A percentile compares a stretch with the other conserved stretches of the same genome.
Conservation (phyloP, 1,140 invertebrate species). For the Danaus plexippus region DNA sequence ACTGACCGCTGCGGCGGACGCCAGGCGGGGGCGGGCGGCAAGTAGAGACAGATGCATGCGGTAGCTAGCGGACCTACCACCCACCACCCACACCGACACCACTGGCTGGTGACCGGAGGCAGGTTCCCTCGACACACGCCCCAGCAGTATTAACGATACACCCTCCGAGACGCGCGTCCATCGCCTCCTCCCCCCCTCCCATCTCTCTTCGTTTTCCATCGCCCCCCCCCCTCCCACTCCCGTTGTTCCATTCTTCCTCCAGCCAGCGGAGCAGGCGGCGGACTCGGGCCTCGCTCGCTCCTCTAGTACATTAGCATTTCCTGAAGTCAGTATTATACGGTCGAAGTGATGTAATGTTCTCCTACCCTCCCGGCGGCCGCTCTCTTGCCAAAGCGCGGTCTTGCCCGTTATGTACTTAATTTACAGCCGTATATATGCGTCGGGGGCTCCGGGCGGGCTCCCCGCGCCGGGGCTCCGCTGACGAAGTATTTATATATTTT, state of each 20-base stretch:
- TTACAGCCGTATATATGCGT: conserved; percentile 38
- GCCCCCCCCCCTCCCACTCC: conserved; percentile 10
- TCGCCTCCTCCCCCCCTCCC: conserved; percentile 8
- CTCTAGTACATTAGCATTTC: conserved; percentile 61
- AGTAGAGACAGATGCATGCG: conserved; percentile 58
- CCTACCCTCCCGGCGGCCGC: conserved; percentile 34
- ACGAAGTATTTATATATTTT: conserved; percentile 42
- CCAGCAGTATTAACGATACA: too few relatives aligned
- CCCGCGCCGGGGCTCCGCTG: conserved; percentile 22
- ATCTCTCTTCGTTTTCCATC: conserved; percentile 18
- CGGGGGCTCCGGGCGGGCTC: conserved; percentile 7
- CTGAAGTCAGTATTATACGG: conserved; percentile 59
- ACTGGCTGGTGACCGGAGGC: conserved; percentile 26
- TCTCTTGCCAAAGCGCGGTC: conserved; percentile 48
- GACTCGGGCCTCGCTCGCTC: conserved; percentile 32
- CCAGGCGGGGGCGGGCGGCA: conserved; percentile 45
- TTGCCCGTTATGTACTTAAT: conserved; percentile 58
- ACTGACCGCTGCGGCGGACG: neutral
- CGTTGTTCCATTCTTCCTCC: neutral
- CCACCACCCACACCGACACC: conserved; percentile 22
- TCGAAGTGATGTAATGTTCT: conserved; percentile 51
- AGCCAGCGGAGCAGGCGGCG: conserved; percentile 14
- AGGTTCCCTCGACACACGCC: too few relatives aligned
- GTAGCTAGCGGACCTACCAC: conserved; percentile 45
- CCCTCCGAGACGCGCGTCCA: too few relatives aligned